Evolutionary conservation across 2,797 vertebrate genomes (phyloP).

Genomic region (Chelonia mydas): DNA sequence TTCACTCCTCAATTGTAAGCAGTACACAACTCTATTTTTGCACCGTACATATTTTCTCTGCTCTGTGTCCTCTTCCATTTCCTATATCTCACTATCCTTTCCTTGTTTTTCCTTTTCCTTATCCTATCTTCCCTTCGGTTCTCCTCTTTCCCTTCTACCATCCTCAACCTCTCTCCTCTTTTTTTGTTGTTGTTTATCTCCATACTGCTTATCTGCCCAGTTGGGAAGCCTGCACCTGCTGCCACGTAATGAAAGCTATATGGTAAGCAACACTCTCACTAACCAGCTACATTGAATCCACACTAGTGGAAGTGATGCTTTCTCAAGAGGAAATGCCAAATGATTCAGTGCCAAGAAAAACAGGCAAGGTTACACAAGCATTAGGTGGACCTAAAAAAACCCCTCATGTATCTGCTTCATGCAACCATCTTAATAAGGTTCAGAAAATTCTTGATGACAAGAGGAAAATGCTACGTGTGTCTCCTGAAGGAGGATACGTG

Average conservation of each 20-base stretch:
- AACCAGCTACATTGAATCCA: fast-evolving
- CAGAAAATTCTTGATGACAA: neutral
- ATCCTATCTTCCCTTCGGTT: neutral
- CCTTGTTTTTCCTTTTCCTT: neutral
- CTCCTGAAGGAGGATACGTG: neutral
- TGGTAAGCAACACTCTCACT: neutral
- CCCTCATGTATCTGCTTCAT: neutral
- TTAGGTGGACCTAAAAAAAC: neutral
- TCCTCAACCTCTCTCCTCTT: neutral
- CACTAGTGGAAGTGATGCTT: neutral
- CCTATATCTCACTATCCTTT: neutral
- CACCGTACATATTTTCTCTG: neutral
- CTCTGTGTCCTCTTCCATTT: neutral
- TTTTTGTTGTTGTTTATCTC: neutral
- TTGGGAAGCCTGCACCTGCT: fast-evolving
- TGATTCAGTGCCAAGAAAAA: neutral
- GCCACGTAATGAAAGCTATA: neutral
- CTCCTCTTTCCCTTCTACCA: neutral
- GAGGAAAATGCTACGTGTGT: fast-evolving
- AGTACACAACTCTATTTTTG: neutral
- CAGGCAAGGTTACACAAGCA: neutral
- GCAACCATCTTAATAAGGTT: neutral
- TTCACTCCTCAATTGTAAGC: neutral
- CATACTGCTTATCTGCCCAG: neutral
- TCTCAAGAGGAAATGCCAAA: neutral